These are phyloP conservation scores for Diphyllodes magnificus DNA, from an alignment of 2,113 vertebrate species.

Conservation along the genomic window DNA sequence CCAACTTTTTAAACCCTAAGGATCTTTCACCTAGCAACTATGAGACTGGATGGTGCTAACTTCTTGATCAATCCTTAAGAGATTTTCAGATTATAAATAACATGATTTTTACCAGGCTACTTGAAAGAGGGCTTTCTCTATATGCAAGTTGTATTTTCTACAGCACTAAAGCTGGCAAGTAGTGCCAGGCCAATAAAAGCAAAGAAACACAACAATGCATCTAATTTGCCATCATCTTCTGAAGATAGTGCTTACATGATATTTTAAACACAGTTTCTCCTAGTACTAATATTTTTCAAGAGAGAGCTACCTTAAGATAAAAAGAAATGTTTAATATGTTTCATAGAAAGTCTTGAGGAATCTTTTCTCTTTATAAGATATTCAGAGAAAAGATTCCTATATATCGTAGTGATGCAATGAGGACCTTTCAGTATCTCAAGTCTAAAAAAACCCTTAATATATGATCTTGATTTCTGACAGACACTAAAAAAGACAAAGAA, in stretches of 20 bases:
- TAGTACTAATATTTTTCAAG: neutral
- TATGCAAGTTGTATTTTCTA: neutral
- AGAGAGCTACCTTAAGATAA: neutral
- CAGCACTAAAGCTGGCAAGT: neutral
- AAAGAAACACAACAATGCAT: neutral
- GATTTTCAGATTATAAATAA: neutral
- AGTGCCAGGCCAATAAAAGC: neutral
- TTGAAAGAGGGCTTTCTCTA: neutral
- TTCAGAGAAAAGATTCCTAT: neutral
- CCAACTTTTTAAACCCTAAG: neutral
- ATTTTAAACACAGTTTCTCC: neutral
- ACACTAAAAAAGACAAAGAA: neutral
- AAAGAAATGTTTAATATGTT: neutral
- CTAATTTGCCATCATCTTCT: neutral
- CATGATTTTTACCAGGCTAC: neutral
- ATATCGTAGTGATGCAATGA: neutral
- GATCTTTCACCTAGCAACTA: neutral
- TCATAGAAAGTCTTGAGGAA: neutral
- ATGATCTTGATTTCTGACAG: neutral
- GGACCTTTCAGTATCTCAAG: neutral
- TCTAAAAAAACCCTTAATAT: neutral
- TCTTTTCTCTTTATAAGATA: neutral
- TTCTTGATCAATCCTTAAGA: neutral
- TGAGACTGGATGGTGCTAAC: neutral
- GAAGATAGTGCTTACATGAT: neutral